Percentiles rank a stretch among this genome's conserved stretches.
These are phyloP conservation scores for Pycnonotus jocosus DNA, from an alignment of 2,113 vertebrate species.

Conservation along the genomic window DNA sequence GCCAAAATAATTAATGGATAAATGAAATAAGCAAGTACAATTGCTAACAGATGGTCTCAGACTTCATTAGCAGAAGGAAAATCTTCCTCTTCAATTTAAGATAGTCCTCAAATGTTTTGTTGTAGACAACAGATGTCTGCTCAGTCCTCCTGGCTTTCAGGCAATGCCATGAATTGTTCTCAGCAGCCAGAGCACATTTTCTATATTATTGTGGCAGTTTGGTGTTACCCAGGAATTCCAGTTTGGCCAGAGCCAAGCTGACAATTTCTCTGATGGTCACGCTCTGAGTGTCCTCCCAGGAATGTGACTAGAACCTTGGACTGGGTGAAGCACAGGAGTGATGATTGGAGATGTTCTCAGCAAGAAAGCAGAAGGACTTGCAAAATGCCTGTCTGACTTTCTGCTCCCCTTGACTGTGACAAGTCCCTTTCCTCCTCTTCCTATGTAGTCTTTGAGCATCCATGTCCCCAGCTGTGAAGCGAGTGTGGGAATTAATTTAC, in stretches of 20 bases:
- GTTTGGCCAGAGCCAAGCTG: background rate
- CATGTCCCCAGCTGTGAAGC: background rate
- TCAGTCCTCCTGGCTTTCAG: background rate
- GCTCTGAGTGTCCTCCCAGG: fast-evolving
- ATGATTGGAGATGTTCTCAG: background rate
- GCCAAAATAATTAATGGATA: conserved; percentile 42
- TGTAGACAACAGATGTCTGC: background rate
- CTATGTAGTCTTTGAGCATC: background rate
- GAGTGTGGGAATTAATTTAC: background rate
- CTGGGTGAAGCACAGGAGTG: background rate
- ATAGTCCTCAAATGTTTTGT: conserved; percentile 12
- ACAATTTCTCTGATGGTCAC: fast-evolving
- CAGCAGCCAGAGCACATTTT: background rate
- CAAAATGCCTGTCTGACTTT: background rate
- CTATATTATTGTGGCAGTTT: background rate
- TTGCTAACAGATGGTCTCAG: conserved; percentile 57
- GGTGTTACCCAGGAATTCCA: background rate
- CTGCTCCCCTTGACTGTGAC: fast-evolving
- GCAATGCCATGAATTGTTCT: background rate
- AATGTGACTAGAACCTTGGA: background rate
- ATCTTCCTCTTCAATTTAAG: conserved; percentile 42
- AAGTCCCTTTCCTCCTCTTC: background rate
- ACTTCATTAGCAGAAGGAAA: conserved; percentile 51
- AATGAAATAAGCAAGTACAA: background rate
- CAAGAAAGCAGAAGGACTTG: background rate